Evolutionary conservation across 2,888 invertebrate species (phyloP).

Genomic region (Ctenicera cuprea): DNA sequence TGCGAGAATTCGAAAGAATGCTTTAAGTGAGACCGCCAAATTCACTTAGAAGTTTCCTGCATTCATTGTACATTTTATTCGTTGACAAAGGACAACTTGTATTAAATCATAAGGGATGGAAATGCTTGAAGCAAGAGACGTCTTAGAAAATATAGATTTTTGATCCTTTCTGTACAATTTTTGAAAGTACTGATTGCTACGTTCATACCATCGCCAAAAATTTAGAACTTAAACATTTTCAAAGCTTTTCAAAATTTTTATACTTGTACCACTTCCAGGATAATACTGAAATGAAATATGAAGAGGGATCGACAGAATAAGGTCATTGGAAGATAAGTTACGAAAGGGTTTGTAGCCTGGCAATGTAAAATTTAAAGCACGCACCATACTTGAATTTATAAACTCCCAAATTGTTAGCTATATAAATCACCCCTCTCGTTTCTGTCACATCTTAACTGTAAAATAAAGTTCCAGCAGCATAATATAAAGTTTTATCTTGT

Average conservation of each 20-base stretch:
- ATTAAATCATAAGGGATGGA: slow-evolving; percentile 7
- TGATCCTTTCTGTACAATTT: too few relatives aligned
- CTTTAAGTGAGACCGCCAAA: slow-evolving; percentile 16
- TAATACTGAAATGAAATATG: too few relatives aligned
- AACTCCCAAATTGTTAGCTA: neutral
- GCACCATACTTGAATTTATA: neutral
- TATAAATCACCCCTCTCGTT: slow-evolving; percentile 1
- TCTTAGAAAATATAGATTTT: neutral
- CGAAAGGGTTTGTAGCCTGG: neutral
- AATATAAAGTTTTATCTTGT: neutral
- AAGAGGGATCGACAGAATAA: slow-evolving; percentile 1
- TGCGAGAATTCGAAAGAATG: slow-evolving; percentile 15
- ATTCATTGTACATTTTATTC: slow-evolving; percentile 10
- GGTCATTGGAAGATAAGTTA: slow-evolving; percentile 5
- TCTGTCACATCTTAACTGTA: neutral
- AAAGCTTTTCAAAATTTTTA: too few relatives aligned
- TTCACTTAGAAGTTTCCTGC: slow-evolving; percentile 12
- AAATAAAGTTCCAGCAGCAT: too few relatives aligned
- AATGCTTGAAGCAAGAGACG: neutral
- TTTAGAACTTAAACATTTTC: too few relatives aligned
- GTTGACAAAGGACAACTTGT: slow-evolving; percentile 21
- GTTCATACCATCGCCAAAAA: too few relatives aligned
- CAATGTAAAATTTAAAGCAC: slow-evolving; percentile 4
- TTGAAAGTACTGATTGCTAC: too few relatives aligned
- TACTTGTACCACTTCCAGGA: too few relatives aligned